These are phyloP conservation scores for Cercopithecus mona DNA, from an alignment of 2,113 vertebrate species.

Conservation along the genomic window DNA sequence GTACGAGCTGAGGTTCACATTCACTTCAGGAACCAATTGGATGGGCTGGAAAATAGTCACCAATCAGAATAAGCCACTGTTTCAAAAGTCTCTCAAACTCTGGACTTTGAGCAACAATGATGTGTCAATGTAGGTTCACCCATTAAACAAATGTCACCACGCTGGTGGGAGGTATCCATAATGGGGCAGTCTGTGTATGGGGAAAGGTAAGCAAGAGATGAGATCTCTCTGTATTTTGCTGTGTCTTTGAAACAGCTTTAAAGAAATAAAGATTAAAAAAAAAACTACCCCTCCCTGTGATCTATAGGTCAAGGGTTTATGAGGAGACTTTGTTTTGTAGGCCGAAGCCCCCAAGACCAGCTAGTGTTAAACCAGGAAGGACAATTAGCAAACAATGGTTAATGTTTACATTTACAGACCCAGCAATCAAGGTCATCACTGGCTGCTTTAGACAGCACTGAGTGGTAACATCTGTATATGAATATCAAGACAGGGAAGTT, in stretches of 20 bases:
- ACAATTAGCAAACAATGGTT: not conserved
- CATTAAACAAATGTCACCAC: not conserved
- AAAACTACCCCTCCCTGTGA: accelerated
- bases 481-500: not conserved
- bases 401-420: no score
- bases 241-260: not conserved
- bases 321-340: not conserved
- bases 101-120: not conserved
- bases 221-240: not conserved
- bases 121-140: accelerated
- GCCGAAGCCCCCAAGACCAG: not conserved
- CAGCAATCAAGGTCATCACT: not conserved
- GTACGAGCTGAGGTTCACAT: accelerated
- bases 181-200: not conserved
- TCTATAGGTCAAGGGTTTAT: not conserved
- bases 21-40: not conserved
- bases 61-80: not conserved
- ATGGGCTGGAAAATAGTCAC: not conserved
- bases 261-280: not conserved
- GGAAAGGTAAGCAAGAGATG: accelerated
- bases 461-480: no score
- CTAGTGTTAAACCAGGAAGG: not conserved
- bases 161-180: no score
- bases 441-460: not conserved
- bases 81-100: no score